These are phyloP conservation scores for Centroberyx gerrardi DNA, from an alignment of 2,797 vertebrate genomes.

Conservation along the genomic window DNA sequence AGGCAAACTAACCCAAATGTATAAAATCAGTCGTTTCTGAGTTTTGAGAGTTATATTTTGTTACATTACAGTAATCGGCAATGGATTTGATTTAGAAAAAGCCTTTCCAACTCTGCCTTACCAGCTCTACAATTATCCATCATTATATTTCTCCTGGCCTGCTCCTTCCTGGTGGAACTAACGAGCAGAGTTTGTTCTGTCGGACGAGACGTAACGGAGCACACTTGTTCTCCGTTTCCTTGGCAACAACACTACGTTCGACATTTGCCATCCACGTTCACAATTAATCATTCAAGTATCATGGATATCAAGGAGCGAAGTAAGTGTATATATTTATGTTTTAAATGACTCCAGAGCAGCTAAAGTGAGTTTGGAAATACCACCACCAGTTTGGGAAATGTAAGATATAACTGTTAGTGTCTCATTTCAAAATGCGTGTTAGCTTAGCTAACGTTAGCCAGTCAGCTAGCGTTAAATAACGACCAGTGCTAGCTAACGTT, in stretches of 20 bases:
- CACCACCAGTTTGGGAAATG: background rate
- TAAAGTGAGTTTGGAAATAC: background rate
- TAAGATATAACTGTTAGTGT: background rate
- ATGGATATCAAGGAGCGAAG: conserved; percentile 79
- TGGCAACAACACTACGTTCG: conserved; percentile 68
- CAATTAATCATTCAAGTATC: conserved; percentile 1
- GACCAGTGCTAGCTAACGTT: too few relatives aligned
- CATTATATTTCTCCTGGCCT: too few relatives aligned
- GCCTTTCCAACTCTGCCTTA: background rate
- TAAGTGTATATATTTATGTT: conserved; percentile 41
- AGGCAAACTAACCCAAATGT: too few relatives aligned
- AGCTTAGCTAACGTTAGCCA: conserved; percentile 35
- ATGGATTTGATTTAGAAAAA: too few relatives aligned
- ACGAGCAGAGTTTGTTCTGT: background rate
- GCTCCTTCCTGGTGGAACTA: conserved; percentile 47
- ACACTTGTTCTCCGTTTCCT: conserved; percentile 75
- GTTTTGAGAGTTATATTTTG: too few relatives aligned
- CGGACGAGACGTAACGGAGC: conserved; percentile 44
- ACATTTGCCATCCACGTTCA: background rate
- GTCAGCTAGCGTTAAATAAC: background rate
- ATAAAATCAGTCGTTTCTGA: too few relatives aligned
- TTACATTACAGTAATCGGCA: too few relatives aligned
- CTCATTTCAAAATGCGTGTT: background rate
- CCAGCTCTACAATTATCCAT: too few relatives aligned
- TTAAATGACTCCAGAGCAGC: rapidly evolving